Percentiles rank a stretch among this genome's conserved stretches.
Evolutionary conservation across 2,888 invertebrate genomes (phyloP).

Genomic region (Lasioglossum leucozonium): DNA sequence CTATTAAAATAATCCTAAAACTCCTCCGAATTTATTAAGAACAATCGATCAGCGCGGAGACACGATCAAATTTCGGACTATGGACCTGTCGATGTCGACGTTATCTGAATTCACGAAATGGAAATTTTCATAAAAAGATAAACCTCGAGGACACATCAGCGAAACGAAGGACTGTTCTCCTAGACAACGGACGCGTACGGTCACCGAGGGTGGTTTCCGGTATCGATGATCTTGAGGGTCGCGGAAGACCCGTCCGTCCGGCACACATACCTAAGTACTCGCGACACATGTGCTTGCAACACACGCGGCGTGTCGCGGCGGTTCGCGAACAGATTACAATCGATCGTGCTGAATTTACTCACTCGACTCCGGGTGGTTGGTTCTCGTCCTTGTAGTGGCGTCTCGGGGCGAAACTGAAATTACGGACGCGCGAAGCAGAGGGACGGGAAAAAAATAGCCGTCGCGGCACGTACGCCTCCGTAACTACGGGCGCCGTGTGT

Average conservation of each 20-base stretch:
- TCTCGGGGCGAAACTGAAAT: constrained; percentile 49
- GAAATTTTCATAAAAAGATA: background rate
- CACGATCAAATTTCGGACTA: too few species aligned
- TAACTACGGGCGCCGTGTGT: constrained; percentile 61
- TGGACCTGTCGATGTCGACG: background rate
- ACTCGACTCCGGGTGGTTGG: constrained; percentile 29
- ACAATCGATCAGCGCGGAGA: too few species aligned
- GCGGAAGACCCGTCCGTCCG: background rate
- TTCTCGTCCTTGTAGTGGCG: constrained; percentile 37
- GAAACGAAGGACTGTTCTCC: background rate
- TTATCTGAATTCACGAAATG: background rate
- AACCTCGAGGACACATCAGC: background rate
- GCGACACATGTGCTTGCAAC: background rate
- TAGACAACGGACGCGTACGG: too few species aligned
- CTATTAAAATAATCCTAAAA: too few species aligned
- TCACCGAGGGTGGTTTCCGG: background rate
- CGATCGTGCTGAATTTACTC: constrained; percentile 56
- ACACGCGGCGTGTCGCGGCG: too few species aligned
- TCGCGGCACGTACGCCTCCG: constrained; percentile 66
- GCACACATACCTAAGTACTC: background rate
- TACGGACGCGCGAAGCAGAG: constrained; percentile 38
- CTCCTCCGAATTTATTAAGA: too few species aligned
- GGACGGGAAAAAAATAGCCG: constrained; percentile 58
- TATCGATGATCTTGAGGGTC: background rate
- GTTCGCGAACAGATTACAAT: constrained; percentile 42